Base-by-base conservation (phyloP, 2,888 invertebrate genomes). In the Drosophila rubida region DNA sequence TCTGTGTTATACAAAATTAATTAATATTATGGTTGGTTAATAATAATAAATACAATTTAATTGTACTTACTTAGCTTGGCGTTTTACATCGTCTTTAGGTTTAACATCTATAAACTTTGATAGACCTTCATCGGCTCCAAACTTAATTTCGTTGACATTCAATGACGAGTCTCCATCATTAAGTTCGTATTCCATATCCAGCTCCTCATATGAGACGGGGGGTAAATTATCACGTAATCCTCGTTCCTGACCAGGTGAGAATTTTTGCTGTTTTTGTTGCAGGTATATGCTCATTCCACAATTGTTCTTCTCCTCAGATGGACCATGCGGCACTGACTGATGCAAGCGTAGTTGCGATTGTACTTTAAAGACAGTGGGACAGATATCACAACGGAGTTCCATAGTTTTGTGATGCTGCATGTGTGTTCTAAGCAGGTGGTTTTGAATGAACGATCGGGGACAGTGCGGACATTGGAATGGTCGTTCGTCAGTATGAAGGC, bases 391-490 rank as follows among this genome's bases (percentile, higher is more conserved):
- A 54, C 92, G 93, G 82, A 93, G 93, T 46, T 93, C 86, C 80
- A 93, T 93, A 0, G 93, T 93, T 0, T 93, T 93, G 68, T 93
- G 93, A 6, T 93, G 90, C 11, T 93, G 88, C 19, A 93, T 91
- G 69, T 93, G 93, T 0, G 93, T 92, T 68, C 93, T 93, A 16
- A 93, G 86, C 80, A 93, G 93, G 73, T 93, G 93, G 16, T 93
- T 92, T 76, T 93, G 93, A 11, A 60, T 42, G 19, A 67, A 68
- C 0, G 62, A 22, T 16, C 57, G 58, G 5, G 93, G 92, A 68
- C 93, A 93, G 73, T 93, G 93, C 7, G 93, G 92, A 72, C 93
- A 93, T 67, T 92, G 91, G 69, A 93, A 93, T 1, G 93, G 93
- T 30, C 85, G 75, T 54, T 90, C 90, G 0, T 93, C 93, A 0